Evolutionary conservation across 2,113 vertebrate species (phyloP).

Genomic region (Propithecus coquereli): DNA sequence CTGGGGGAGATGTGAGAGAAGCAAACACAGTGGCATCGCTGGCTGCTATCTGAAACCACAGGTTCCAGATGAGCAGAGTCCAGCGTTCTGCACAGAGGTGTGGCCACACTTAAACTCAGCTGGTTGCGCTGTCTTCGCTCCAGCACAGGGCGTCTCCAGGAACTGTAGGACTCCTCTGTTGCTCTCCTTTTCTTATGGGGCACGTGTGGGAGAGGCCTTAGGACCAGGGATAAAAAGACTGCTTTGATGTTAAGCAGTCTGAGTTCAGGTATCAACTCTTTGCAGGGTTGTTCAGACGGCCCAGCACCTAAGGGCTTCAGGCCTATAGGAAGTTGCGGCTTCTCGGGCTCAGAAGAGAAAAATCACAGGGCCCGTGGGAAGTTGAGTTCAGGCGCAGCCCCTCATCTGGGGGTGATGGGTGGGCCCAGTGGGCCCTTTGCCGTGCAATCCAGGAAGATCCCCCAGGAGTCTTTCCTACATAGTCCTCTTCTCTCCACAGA

Average conservation of each 20-base stretch:
- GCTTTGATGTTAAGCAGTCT: neutral
- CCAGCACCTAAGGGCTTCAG: neutral
- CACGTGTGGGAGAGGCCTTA: neutral
- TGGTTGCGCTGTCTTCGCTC: neutral
- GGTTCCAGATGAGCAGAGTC: neutral
- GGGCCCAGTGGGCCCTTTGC: neutral
- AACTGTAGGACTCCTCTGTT: accelerated
- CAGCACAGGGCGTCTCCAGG: neutral
- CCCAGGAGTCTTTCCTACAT: neutral
- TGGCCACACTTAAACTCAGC: accelerated
- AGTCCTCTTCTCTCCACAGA: neutral
- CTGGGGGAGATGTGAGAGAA: neutral
- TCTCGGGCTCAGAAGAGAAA: neutral
- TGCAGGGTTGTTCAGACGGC: neutral
- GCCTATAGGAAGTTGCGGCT: neutral
- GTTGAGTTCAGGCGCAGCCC: neutral
- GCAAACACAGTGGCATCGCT: neutral
- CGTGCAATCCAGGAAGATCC: neutral
- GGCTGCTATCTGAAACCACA: neutral
- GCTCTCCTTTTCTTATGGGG: neutral
- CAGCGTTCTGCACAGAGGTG: neutral
- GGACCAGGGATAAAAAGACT: neutral
- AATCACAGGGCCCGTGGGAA: neutral
- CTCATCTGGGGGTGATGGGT: neutral
- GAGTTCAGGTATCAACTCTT: neutral